Evolutionary conservation across 1,140 invertebrate species (phyloP).

Genomic region (Halesus radiatus): DNA sequence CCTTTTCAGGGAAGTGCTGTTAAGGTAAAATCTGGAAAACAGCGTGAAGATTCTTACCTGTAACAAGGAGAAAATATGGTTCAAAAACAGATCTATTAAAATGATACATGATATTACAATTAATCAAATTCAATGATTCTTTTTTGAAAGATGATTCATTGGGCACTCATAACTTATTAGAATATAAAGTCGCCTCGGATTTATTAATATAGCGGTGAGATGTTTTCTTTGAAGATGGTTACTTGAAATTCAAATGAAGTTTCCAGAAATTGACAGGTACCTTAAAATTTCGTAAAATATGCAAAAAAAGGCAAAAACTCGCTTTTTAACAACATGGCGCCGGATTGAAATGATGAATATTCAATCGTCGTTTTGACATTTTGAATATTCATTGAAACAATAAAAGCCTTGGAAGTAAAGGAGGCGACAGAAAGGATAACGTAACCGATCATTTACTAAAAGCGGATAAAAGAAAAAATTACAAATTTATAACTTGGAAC

Average conservation of each 20-base stretch:
- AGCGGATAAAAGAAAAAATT: background rate
- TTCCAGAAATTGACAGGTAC: slow-evolving; percentile 38
- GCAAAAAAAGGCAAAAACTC: slow-evolving; percentile 44
- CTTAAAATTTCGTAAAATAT: slow-evolving; percentile 44
- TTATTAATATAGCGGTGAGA: slow-evolving; percentile 31
- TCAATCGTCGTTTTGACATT: slow-evolving; percentile 50
- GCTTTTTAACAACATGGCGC: slow-evolving; percentile 48
- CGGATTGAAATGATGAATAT: slow-evolving; percentile 52
- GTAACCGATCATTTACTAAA: slow-evolving; percentile 25
- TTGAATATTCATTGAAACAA: slow-evolving; percentile 56
- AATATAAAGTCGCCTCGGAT: slow-evolving; percentile 4
- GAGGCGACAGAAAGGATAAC: slow-evolving; percentile 22
- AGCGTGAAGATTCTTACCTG: background rate
- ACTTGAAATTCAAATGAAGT: slow-evolving; percentile 44
- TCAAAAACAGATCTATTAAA: too few relatives aligned
- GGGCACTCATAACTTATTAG: slow-evolving; percentile 2
- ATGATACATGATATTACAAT: too few relatives aligned
- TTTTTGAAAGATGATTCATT: background rate
- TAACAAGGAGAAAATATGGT: background rate
- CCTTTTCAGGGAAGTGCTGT: too few relatives aligned
- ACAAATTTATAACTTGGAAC: background rate
- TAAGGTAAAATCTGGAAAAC: too few relatives aligned
- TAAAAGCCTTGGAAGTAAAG: slow-evolving; percentile 49
- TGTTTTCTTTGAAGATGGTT: slow-evolving; percentile 38
- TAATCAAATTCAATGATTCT: background rate